phyloP scores from a whole-genome alignment of 2,888 invertebrate genomes.

The Zhuqinia jingwanae region DNA sequence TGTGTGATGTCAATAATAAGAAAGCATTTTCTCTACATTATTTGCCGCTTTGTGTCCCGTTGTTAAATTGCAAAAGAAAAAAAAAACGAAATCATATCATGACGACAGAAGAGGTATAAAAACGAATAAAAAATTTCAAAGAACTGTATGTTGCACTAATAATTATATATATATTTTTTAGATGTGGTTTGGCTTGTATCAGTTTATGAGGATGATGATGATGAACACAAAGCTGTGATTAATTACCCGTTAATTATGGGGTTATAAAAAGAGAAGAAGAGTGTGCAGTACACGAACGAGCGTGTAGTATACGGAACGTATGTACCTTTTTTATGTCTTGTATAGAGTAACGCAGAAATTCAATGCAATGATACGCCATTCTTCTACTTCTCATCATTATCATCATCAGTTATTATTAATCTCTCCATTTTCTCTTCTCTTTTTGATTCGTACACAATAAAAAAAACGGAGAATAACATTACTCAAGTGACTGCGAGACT shows the following conservation, averaged over 20 bases:
- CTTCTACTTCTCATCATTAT: constrained; percentile 15
- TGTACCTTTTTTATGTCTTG: too few species aligned
- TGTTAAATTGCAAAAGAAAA: constrained; percentile 1
- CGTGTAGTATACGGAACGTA: not conserved
- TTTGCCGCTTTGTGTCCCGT: constrained; percentile 2
- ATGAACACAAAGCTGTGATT: constrained; percentile 67
- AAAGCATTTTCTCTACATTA: not conserved
- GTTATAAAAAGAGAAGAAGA: constrained; percentile 43
- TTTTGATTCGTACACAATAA: constrained; percentile 47
- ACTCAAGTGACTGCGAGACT: constrained; percentile 38
- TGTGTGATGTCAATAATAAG: not conserved
- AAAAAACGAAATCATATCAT: constrained; percentile 55
- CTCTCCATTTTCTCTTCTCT: constrained; percentile 56
- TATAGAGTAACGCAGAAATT: not conserved
- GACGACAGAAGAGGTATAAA: constrained; percentile 60
- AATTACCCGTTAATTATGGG: constrained; percentile 74
- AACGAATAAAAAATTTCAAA: constrained; percentile 28
- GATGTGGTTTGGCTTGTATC: constrained; percentile 3
- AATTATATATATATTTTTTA: too few species aligned
- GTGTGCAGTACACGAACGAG: constrained; percentile 1
- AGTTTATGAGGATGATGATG: constrained; percentile 8
- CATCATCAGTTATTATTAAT: constrained; percentile 60
- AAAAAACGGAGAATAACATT: constrained; percentile 38
- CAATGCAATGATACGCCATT: constrained; percentile 44
- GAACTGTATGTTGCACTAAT: constrained; percentile 43